A percentile compares a stretch with the other conserved stretches of the same genome.
Evolutionary conservation across 2,888 invertebrate genomes (phyloP).

Genomic region (Lymantria monacha): DNA sequence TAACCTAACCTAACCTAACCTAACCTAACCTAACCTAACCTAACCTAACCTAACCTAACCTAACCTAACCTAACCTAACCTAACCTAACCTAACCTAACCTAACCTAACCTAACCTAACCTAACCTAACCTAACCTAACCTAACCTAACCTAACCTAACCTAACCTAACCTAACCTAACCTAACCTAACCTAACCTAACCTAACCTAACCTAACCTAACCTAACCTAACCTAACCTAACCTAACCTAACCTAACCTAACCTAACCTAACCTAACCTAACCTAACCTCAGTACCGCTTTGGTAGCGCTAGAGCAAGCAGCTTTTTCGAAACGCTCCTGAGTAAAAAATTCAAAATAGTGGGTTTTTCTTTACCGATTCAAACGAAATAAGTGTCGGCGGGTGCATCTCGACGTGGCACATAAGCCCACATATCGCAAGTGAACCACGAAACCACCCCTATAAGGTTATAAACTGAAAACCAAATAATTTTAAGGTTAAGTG

Average conservation of each 20-base stretch:
- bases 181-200: conserved; percentile 8
- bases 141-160: conserved; percentile 8
- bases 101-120: conserved; percentile 8
- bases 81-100: conserved; percentile 8
- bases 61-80: conserved; percentile 8
- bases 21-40: conserved; percentile 8
- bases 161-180: conserved; percentile 8
- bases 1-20: conserved; percentile 8
- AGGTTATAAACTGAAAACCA: too few relatives aligned
- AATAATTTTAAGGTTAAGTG: too few relatives aligned
- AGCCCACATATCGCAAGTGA: too few relatives aligned
- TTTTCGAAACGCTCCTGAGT: too few relatives aligned
- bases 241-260: conserved; percentile 8
- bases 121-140: conserved; percentile 8
- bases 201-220: conserved; percentile 8
- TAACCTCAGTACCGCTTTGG: too few relatives aligned
- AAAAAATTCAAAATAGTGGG: too few relatives aligned
- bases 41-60: conserved; percentile 8
- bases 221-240: conserved; percentile 8
- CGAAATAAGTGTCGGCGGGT: too few relatives aligned
- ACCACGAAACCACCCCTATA: too few relatives aligned
- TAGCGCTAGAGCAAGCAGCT: too few relatives aligned
- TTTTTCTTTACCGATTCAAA: too few relatives aligned
- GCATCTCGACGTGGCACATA: too few relatives aligned
- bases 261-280: conserved; percentile 14